Conservation (phyloP, 1,140 invertebrate genomes). For the Heterodera schachtii region DNA sequence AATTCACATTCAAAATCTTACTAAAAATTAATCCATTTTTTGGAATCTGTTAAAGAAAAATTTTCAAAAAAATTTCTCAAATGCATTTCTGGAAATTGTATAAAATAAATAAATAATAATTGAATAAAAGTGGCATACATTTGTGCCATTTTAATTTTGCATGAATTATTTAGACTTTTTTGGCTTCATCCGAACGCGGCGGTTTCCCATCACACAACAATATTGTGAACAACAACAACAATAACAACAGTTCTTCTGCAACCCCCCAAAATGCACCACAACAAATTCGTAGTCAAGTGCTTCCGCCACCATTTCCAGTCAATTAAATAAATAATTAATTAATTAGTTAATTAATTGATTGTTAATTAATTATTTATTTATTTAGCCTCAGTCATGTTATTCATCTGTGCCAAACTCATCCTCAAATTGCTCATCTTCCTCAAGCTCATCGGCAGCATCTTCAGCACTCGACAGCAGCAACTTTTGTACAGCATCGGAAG, state of each 20-base stretch:
- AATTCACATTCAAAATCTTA: too few species aligned
- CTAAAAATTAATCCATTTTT: too few species aligned
- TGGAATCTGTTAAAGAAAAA: too few species aligned
- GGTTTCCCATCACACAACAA: constrained; percentile 5
- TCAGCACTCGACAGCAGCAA: constrained; percentile 2
- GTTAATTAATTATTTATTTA: background rate
- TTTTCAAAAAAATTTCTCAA: too few species aligned
- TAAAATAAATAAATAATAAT: too few species aligned
- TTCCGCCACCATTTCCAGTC: constrained; percentile 13
- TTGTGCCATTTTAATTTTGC: background rate
- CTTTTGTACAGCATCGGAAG: constrained; percentile 3
- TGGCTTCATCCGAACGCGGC: constrained; percentile 13
- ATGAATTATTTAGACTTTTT: constrained; percentile 14
- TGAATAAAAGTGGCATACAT: background rate
- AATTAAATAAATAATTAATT: background rate
- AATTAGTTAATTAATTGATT: background rate
- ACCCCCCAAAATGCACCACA: constrained; percentile 16
- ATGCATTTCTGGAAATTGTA: too few species aligned
- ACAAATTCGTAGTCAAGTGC: constrained; percentile 17
- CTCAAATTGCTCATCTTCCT: constrained; percentile 22
- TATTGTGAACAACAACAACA: background rate
- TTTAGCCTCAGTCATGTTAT: constrained; percentile 3
- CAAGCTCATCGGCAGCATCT: constrained; percentile 8
- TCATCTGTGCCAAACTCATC: constrained; percentile 4
- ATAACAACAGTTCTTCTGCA: background rate